phyloP scores from a whole-genome alignment of 2,113 vertebrate genomes.

The Notothenia coriiceps region DNA sequence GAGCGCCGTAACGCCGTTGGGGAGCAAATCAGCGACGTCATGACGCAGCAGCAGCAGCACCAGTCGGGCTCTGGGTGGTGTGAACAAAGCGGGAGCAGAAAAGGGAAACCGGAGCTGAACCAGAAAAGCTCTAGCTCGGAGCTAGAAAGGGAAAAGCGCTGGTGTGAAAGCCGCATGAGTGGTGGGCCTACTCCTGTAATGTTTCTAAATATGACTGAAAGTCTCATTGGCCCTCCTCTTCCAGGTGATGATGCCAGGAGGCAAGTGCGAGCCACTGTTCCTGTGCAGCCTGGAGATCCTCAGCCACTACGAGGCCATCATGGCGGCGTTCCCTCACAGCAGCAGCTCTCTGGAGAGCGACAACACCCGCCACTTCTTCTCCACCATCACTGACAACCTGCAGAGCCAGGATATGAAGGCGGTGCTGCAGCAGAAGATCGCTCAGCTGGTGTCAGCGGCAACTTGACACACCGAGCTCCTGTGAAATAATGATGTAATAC shows the following conservation, averaged over 20 bases:
- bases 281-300: conserved; percentile 91
- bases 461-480: conserved; percentile 12
- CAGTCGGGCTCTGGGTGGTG: no score
- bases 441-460: conserved; percentile 81
- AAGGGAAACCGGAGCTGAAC: no score
- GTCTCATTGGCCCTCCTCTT: neutral
- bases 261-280: conserved; percentile 85
- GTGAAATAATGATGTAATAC: neutral
- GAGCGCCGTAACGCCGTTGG: no score
- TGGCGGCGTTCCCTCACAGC: conserved; percentile 78
- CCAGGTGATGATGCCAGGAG: conserved; percentile 90
- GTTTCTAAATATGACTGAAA: neutral
- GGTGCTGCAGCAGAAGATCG: conserved; percentile 92
- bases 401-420: conserved; percentile 84
- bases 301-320: conserved; percentile 87
- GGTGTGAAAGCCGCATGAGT: no score
- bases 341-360: conserved; percentile 84
- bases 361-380: conserved; percentile 91
- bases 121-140: no score
- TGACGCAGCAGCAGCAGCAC: no score
- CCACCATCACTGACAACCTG: conserved; percentile 87
- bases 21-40: no score
- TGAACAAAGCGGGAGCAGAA: no score
- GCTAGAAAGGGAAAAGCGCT: no score
- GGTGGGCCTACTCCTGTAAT: neutral